Evolutionary conservation across 2,888 invertebrate species (phyloP), one percentile per base, ranked within the genome.

Genomic region (Scotopteryx bipunctaria): DNA sequence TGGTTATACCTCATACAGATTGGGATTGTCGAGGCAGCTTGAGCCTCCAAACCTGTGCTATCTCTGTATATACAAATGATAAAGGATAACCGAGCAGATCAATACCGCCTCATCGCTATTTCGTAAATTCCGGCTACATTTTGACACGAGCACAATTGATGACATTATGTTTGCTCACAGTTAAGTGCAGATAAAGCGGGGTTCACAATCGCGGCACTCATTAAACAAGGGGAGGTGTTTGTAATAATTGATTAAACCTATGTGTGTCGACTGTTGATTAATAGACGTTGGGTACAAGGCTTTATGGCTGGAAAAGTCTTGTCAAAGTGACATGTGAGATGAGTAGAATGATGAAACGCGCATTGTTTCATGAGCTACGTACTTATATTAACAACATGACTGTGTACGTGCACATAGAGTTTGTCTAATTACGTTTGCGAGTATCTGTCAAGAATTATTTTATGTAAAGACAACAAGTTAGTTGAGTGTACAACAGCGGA

Each of bases 241-340:
- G 74, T 77, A 73, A 77, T 81, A 81, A 81, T 79, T 81, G 79
- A 81, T 79, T 79, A 75, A 76, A 78, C 65, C 66, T 73, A 69
- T 71, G 53, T 52, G 41, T 37, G 46, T 43, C 37, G 52, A 47
- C 45, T 55, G 55, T 43, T 50, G 38, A 55, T 55, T 55, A 55
- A 50, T 47, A 37, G 46, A 37, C 36, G 38, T 44, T 44, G 37
- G 32, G 29, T 15, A 13, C 32, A 23, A 17, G 31, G 35, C 49
- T 49, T 49, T 49, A 42, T 36, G 42, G 32, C 42, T 46, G 46
- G 52, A 42, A 52, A 47, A 42, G 37, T 45, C 45, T 51, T 50
- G 16, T 36, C 16, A 32, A 19, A 14, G 8, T 11, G 31, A 25
- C 17, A 29, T 3, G 27, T 31, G 21, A 27, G 16, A n/a, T n/a